Evolutionary conservation across 2,888 invertebrate species (phyloP).

Genomic region (Dione juno): DNA sequence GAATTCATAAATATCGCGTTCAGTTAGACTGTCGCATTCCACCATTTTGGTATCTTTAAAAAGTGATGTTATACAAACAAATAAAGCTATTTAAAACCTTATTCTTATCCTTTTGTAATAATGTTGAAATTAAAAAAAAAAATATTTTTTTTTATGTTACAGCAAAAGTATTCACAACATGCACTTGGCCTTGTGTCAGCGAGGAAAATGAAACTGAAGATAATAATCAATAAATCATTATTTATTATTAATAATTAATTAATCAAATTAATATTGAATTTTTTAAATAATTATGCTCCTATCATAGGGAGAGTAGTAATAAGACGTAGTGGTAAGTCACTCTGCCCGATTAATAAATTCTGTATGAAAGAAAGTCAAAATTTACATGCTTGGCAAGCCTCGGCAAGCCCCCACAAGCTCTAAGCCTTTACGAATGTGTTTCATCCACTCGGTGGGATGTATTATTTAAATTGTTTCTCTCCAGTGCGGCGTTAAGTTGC

Average conservation of each 20-base stretch:
- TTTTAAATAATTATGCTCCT: neutral
- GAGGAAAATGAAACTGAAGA: neutral
- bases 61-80: too few species aligned
- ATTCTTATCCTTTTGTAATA: too few species aligned
- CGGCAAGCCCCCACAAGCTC: too few species aligned
- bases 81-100: too few species aligned
- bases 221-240: neutral
- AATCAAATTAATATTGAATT: neutral
- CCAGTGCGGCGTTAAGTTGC: too few species aligned
- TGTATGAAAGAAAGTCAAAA: neutral
- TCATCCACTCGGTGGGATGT: too few species aligned
- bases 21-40: too few species aligned
- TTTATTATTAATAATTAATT: neutral
- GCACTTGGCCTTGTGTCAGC: conserved; percentile 57
- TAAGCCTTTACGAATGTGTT: too few species aligned
- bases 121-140: neutral
- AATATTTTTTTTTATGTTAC: conserved; percentile 23
- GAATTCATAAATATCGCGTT: too few species aligned
- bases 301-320: neutral
- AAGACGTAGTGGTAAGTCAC: neutral
- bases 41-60: too few species aligned
- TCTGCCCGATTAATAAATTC: neutral
- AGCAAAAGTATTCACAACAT: conserved; percentile 53
- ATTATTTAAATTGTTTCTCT: too few species aligned
- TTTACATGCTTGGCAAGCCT: too few species aligned